Conservation (phyloP, 1,140 invertebrate species). For the Cyclargus thomasi region DNA sequence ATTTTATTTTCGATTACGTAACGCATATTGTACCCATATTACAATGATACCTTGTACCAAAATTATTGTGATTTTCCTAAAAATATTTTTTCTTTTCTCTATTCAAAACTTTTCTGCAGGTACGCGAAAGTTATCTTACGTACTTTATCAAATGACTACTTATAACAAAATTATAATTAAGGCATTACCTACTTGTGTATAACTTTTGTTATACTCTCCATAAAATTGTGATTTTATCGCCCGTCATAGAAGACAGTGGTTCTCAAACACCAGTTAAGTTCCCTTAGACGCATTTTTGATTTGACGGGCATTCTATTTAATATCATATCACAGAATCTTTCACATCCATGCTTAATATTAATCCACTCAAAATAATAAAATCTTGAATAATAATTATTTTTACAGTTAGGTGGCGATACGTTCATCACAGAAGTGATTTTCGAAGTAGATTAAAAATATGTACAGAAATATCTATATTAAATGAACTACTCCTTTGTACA, state of each 20-base stretch:
- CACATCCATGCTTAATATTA: neutral
- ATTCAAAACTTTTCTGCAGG: neutral
- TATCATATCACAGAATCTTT: conserved; percentile 5
- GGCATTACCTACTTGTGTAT: neutral
- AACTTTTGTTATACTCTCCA: neutral
- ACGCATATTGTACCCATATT: neutral
- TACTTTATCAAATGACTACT: neutral
- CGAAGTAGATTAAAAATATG: neutral
- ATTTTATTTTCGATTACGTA: neutral
- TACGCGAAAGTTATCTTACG: too few species aligned
- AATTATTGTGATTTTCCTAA: neutral
- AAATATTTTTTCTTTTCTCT: too few species aligned
- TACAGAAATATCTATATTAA: neutral
- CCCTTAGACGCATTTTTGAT: neutral
- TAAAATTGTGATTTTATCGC: neutral
- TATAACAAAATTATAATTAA: neutral
- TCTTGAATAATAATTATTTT: neutral
- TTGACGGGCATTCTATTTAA: neutral
- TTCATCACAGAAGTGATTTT: neutral
- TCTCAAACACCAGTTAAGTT: neutral
- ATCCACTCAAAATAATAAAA: neutral
- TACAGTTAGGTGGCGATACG: neutral
- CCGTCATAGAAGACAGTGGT: neutral
- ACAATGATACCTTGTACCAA: neutral
- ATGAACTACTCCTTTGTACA: neutral